Base-by-base conservation (phyloP, 2,888 invertebrate genomes). In the Agrilus biguttatus region DNA sequence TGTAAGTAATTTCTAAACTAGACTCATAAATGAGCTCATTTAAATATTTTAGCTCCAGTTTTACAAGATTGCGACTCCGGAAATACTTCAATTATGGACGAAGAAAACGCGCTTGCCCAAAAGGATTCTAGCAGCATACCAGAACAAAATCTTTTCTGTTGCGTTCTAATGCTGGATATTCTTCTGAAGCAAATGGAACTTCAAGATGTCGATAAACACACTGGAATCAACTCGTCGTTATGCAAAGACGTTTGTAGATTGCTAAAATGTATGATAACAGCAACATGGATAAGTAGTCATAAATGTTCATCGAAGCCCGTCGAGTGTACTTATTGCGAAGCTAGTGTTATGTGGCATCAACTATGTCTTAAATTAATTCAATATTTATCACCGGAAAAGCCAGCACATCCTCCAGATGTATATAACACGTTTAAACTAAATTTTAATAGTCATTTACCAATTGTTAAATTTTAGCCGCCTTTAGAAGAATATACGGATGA, bases 151-250 rank as follows among this genome's bases (percentile, higher is more conserved):
- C 71, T 95, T n/a, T 87, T 88, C 1, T 95, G 95, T 59, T 96
- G 92, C 62, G 90, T 96, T 51, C 75, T 96, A 34, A 95, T 97
- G 92, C 70, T 97, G 49, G 97, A 98, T 60, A 84, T 96, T 52
- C 69, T 95, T 39, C 70, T 96, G 12, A 93, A 93, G 69, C 97
- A 98, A 80, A 78, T 90, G 77, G 87, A 89, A 59, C 69, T 91
- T 12, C 89, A 90, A 65, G 83, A 86, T 54, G 74, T 86, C n/a
- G 82, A 84, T 52, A 76, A 77, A 50, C 84, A 88, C 58, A 79
- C 81, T 50, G 88, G 88, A 35, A 73, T 88, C 45, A 80, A 82
- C 57, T 83, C 83, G 8, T 73, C 76, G 46, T 73, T 83, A 2
- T 82, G 83, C 51, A 78, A 79, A 60, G 80, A 85, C 56, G 78